Percentiles rank a stretch among this genome's conserved stretches.
phyloP scores from a whole-genome alignment of 2,888 invertebrate genomes.

The Brachypalpus laphriformis region DNA sequence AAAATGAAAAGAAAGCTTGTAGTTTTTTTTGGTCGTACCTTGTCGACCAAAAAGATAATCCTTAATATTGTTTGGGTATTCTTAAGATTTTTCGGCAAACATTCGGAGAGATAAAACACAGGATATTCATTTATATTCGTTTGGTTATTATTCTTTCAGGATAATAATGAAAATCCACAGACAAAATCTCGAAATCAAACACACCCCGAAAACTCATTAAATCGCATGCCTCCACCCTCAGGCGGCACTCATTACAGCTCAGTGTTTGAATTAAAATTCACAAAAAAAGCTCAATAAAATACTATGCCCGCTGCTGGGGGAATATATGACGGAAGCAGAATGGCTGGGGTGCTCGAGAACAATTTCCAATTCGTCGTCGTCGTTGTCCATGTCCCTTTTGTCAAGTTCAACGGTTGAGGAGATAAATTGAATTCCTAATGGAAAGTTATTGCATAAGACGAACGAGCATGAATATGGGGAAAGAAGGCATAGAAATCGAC shows the following conservation, averaged over 20 bases:
- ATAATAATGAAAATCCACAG: constrained; percentile 54
- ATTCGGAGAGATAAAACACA: constrained; percentile 23
- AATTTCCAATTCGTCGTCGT: constrained; percentile 46
- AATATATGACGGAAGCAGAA: neutral
- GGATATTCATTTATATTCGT: constrained; percentile 1
- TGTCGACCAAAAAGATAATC: constrained; percentile 25
- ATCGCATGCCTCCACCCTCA: constrained; percentile 3
- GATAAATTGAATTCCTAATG: constrained; percentile 70
- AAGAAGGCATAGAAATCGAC: constrained; percentile 75
- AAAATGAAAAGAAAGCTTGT: constrained; percentile 20
- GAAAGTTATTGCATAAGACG: constrained; percentile 81
- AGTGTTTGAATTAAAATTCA: constrained; percentile 45
- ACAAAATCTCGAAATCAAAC: constrained; percentile 53
- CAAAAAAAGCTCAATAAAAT: constrained; percentile 29
- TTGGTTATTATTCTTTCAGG: constrained; percentile 19
- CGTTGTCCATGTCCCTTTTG: constrained; percentile 61
- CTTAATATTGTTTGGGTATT: constrained; percentile 37
- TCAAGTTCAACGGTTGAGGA: constrained; percentile 64
- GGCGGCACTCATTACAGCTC: constrained; percentile 32
- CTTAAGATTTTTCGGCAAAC: constrained; percentile 22
- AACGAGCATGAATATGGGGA: constrained; percentile 82
- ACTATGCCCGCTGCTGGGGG: neutral
- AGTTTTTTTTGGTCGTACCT: neutral
- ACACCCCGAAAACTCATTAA: constrained; percentile 64
- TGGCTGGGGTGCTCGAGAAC: constrained; percentile 8